phyloP scores from a whole-genome alignment of 2,797 vertebrate species.

The Sebastiscus tertius region DNA sequence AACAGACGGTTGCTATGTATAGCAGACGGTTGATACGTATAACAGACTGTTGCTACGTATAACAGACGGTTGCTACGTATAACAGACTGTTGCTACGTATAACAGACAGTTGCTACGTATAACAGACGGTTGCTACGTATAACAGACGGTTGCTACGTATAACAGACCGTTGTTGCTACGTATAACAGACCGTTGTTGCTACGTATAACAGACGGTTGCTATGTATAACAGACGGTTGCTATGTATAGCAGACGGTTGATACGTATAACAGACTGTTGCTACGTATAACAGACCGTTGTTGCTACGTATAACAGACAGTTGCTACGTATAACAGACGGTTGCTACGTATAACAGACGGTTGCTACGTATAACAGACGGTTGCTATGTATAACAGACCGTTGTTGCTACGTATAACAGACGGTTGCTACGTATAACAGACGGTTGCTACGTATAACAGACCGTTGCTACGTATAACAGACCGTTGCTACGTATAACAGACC shows the following conservation, averaged over 20 bases:
- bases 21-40: too few relatives aligned
- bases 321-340: fast-evolving
- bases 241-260: fast-evolving
- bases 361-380: fast-evolving
- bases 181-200: fast-evolving
- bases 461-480: fast-evolving
- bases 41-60: fast-evolving
- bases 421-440: fast-evolving
- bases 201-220: fast-evolving
- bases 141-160: fast-evolving
- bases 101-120: too few relatives aligned
- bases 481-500: fast-evolving
- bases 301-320: too few relatives aligned
- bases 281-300: too few relatives aligned
- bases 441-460: fast-evolving
- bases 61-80: fast-evolving
- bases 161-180: fast-evolving
- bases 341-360: too few relatives aligned
- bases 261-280: fast-evolving
- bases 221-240: too few relatives aligned
- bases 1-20: too few relatives aligned
- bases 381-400: too few relatives aligned
- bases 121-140: fast-evolving
- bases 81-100: fast-evolving
- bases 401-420: fast-evolving